Base-by-base conservation (phyloP, 2,113 vertebrate genomes). In the Tachycineta bicolor region DNA sequence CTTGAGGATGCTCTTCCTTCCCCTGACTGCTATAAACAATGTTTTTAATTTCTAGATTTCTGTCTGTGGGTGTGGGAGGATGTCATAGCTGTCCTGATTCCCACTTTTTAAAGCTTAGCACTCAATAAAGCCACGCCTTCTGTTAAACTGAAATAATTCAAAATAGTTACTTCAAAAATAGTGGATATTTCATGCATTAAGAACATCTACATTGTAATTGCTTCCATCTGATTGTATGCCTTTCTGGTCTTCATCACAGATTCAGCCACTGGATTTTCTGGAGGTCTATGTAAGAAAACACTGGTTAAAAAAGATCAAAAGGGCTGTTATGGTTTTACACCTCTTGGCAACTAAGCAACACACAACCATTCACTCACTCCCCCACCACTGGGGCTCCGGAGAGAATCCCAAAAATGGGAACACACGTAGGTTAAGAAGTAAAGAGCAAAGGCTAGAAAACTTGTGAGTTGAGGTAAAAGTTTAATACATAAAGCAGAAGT, bases 351-450 rank as follows among this genome's bases (percentile, higher is more conserved):
- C 15, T 23, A 24, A 44, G 52, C 23, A 74, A 39, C 44, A 67
- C 4, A 9, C 14, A 88, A 56, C 22, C 37, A 50, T 44, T 65
- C 44, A 11, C 44, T 58, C 0, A 0, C 11, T 65, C 17, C 39
- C 2, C 1, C 43, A 20, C 22, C 26, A 37, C 13, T 5, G 16
- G 22, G 39, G n/a, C 12, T 44, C 23, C 25, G 33, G 23, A 74
- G 52, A 89, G 19, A 67, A 39, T 29, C 10, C 7, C 10, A 24
- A 52, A 56, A 58, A 22, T 10, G 12, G 25, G 18, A 74, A 74
- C 12, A n/a, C 33, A 7, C 0, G 0, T 11, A 28, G 5, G 5
- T 74, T 74, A n/a, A 44, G 37, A 81, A 62, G 39, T 28, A 60
- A 87, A 63, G 44, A 89, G 19, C n/a, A 59, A 74, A 52, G 49